Evolutionary conservation across 1,140 invertebrate species (phyloP), one percentile per base, ranked within the genome.

Genomic region (Drosophila persimilis): DNA sequence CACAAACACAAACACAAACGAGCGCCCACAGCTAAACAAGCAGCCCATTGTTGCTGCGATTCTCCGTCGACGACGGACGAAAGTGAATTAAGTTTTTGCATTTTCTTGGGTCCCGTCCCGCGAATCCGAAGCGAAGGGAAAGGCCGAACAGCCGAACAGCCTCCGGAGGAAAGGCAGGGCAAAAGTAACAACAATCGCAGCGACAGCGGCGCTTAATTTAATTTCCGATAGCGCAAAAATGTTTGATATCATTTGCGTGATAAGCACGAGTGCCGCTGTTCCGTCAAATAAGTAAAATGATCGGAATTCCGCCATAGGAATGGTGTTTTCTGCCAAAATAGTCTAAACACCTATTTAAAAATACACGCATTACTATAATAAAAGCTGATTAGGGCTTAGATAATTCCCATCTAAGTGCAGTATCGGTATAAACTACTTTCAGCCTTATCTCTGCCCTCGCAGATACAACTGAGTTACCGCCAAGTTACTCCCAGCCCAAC

Each of bases 11-110:
- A 65, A 57, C 65, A 55, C 69, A 63, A 72, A 76, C 62, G 62
- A 80, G 77, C 58, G 62, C 64, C 65, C 59, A 55, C 17, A 81
- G 69, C 51, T 81, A 71, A 76, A 72, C 59, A 54, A 46, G 57
- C 58, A 60, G 54, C 17, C 15, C 4, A 8, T 62, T 60, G 57
- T 53, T 22, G 43, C 50, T 63, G 63, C 48, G 43, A 61, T 77
- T 78, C 62, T 47, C 57, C 64, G 61, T 73, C 67, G 66, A 80
- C 15, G 15, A 15, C 15, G 15, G 78, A 74, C 81, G 79, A 81
- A 81, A 81, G 78, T 81, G 79, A 81, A 81, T 81, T 81, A 73
- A 81, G 65, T 77, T 81, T 81, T 77, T 67, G 65, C 57, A 52
- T 77, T 81, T 77, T 81, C 60, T 76, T 73, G 67, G 51, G 17